Base-by-base conservation (phyloP, 2,888 invertebrate genomes). In the Smittia sp. region DNA sequence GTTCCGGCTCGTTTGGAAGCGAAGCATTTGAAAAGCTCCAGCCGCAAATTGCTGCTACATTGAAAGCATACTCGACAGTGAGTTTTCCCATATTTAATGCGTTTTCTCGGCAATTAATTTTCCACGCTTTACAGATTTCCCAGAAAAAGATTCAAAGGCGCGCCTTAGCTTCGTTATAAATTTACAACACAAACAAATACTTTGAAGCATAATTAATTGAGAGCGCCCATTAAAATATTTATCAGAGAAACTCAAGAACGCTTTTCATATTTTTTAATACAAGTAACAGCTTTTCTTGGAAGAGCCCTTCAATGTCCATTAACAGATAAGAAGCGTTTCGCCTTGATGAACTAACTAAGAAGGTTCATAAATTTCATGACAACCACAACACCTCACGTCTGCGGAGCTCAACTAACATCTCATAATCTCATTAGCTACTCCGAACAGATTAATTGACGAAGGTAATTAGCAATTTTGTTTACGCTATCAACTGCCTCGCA, bases 31-130 rank as follows among this genome's bases (percentile, higher is more conserved):
- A 46, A 46, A 11, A n/a, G 15, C 15, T 46, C n/a, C n/a, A n/a
- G 3, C 2, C 46, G 6, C n/a, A 46, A 2, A 46, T n/a, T 46
- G 11, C n/a, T 15, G 15, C 11, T 11, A 6, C 46, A 13, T 46
- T 46, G 4, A 46, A 46, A 46, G 46, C 46, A 46, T 46, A 13
- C 11, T 46, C 46, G 15, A 46, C 11, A 46, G 2, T 15, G 15
- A n/a, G 15, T 46, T 46, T n/a, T 46, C 15, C n/a, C 11, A 46
- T 46, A n/a, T 46, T 32, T 46, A 46, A 46, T 46, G 46, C 46
- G 46, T 46, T 46, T 46, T 46, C 46, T 11, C 46, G 46, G 46
- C 15, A 46, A 46, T 46, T 46, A 46, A 46, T 46, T 46, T 46
- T 46, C 46, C 46, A 15, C 15, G 46, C 15, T 46, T 46, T 32